A percentile compares a stretch with the other conserved stretches of the same genome.
phyloP scores from a whole-genome alignment of 1,140 invertebrate species.

The Stegodyphus dumicola region DNA sequence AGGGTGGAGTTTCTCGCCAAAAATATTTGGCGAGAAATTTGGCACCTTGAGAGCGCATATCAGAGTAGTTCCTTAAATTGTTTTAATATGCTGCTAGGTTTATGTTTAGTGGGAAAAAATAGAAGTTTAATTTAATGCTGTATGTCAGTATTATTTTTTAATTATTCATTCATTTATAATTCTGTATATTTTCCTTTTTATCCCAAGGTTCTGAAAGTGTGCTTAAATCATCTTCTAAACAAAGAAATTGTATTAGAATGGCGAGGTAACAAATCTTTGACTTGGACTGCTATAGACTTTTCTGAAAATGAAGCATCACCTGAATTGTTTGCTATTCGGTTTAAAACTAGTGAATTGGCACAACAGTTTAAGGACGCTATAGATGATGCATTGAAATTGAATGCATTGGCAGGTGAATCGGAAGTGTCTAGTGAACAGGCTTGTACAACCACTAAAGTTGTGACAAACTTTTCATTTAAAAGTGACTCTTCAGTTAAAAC shows the following conservation, averaged over 20 bases:
- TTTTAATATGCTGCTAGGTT: too few relatives aligned
- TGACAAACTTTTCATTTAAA: slow-evolving; percentile 64
- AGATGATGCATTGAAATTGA: slow-evolving; percentile 72
- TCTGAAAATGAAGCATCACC: slow-evolving; percentile 81
- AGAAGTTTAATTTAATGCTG: too few relatives aligned
- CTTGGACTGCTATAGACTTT: slow-evolving; percentile 86
- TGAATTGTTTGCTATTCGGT: slow-evolving; percentile 82
- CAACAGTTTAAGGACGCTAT: slow-evolving; percentile 78
- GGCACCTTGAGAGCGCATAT: too few relatives aligned
- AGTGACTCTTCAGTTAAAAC: not conserved
- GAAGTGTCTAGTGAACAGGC: not conserved
- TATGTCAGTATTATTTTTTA: too few relatives aligned
- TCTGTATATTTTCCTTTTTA: not conserved
- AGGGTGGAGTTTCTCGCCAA: too few relatives aligned
- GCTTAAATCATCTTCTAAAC: slow-evolving; percentile 82
- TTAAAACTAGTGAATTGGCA: slow-evolving; percentile 83
- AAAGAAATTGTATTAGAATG: slow-evolving; percentile 75
- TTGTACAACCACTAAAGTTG: slow-evolving; percentile 36
- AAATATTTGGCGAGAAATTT: too few relatives aligned
- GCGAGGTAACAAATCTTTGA: slow-evolving; percentile 84
- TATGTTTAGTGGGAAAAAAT: too few relatives aligned
- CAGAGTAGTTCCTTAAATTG: too few relatives aligned
- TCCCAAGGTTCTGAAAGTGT: slow-evolving; percentile 75
- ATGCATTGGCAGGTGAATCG: not conserved
- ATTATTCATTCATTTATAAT: too few relatives aligned